Percentiles rank a stretch among this genome's conserved stretches.
These are phyloP conservation scores for Maconellicoccus hirsutus DNA, from an alignment of 1,140 invertebrate species.

Conservation along the genomic window DNA sequence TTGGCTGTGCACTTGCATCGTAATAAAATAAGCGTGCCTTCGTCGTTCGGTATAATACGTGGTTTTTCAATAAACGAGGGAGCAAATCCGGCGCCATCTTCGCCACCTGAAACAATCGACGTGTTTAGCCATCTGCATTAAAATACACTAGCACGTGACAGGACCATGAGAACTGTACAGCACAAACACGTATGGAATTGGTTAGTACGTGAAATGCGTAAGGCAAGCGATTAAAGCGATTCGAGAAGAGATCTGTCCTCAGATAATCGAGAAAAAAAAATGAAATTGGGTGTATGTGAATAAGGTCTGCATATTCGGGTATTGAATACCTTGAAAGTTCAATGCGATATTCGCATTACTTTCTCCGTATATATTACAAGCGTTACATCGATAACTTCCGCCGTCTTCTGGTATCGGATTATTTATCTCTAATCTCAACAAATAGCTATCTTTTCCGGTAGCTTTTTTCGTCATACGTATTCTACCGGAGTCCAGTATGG, in stretches of 20 bases:
- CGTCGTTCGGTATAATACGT: slow-evolving; percentile 93
- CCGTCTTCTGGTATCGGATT: slow-evolving; percentile 91
- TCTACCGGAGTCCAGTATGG: slow-evolving; percentile 63
- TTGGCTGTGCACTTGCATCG: slow-evolving; percentile 89
- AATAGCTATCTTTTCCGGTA: slow-evolving; percentile 76
- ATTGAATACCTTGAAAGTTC: slow-evolving; percentile 87
- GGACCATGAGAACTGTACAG: neutral
- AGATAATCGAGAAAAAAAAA: neutral
- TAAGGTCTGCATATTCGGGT: neutral
- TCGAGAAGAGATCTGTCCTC: neutral
- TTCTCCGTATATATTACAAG: slow-evolving; percentile 95
- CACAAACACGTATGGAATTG: neutral
- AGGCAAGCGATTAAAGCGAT: neutral
- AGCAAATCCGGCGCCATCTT: slow-evolving; percentile 76
- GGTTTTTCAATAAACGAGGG: slow-evolving; percentile 95
- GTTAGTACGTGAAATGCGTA: neutral
- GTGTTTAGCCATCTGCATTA: no score
- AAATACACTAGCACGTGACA: no score
- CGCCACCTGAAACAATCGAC: slow-evolving; percentile 57
- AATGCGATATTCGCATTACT: slow-evolving; percentile 99
- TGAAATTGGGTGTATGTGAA: neutral
- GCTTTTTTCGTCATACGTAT: slow-evolving; percentile 78
- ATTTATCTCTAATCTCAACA: slow-evolving; percentile 80
- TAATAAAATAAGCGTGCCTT: slow-evolving; percentile 88
- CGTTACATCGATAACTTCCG: slow-evolving; percentile 97